Base-by-base conservation (phyloP, 2,113 vertebrate species). In the Megaleporinus macrocephalus region DNA sequence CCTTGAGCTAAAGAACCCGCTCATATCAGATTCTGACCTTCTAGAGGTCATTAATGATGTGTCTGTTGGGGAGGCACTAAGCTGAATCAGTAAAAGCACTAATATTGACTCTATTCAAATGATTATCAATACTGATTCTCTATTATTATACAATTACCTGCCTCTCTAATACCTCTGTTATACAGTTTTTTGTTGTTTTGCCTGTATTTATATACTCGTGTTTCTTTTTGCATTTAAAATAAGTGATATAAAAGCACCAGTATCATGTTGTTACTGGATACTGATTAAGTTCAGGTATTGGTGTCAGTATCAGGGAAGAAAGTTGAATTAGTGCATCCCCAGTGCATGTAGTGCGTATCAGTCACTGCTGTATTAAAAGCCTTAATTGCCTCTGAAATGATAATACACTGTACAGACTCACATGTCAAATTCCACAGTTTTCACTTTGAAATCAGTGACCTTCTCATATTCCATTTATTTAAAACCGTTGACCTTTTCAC, bases 401-500 rank as follows among this genome's bases (percentile, higher is more conserved):
- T 18, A 15, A 12, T 33, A 20, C 20, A 68, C n/a, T 20, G 16
- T 68, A 20, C 18, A 68, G 65, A 11, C 30, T 22, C 33, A 33
- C 20, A 36, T 68, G 65, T 10, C 65, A 68, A 20, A 29, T 66
- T 53, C 27, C 26, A 20, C 18, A 22, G 47, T 15, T 66, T 65
- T n/a, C 27, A 36, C 6, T 33, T 44, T 24, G 15, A 53, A 51
- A 33, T 49, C 24, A 66, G 13, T 69, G 63, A 68, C 63, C 63
- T 78, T 69, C 22, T 69, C 41, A 47, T n/a, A 9, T 55, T 33
- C 13, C 65, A 36, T 68, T 78, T 20, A 51, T 53, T 5, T 78
- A 33, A 68, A 55, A 53, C 66, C 63, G 55, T 22, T 68, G 62
- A 51, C 24, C 44, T 65, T 78, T 24, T 66, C 10, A 55, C 3